Percentiles rank a stretch among this genome's conserved stretches.
Evolutionary conservation across 2,113 vertebrate species (phyloP).

Genomic region (Serilophus lunatus): DNA sequence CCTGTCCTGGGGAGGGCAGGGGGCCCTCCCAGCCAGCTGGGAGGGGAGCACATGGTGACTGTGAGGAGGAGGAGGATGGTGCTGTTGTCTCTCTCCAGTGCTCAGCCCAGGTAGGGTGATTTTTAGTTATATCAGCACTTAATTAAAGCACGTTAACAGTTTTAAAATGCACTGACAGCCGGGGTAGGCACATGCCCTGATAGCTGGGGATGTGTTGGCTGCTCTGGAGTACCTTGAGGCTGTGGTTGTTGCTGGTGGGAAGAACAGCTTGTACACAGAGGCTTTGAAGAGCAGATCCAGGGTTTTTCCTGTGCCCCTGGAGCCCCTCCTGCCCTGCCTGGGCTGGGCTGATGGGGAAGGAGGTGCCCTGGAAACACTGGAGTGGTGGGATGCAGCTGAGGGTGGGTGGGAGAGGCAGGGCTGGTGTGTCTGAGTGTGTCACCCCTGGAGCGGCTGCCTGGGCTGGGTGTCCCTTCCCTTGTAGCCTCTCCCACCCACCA

Average conservation of each 20-base stretch:
- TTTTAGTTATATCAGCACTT: background rate
- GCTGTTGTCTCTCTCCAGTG: background rate
- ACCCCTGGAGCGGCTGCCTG: background rate
- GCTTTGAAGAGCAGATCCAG: background rate
- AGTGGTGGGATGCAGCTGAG: background rate
- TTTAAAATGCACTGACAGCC: background rate
- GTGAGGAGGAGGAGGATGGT: background rate
- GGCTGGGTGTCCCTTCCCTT: background rate
- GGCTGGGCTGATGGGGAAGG: background rate
- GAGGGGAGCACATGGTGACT: fast-evolving
- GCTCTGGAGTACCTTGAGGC: background rate
- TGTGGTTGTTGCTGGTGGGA: background rate
- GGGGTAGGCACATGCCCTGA: background rate
- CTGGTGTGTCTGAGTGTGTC: background rate
- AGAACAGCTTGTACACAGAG: background rate
- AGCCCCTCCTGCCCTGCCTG: background rate
- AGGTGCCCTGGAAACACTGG: background rate
- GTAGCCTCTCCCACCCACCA: background rate
- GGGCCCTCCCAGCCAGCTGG: fast-evolving
- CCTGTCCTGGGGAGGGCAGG: background rate
- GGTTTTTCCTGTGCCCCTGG: background rate
- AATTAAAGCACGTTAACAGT: background rate
- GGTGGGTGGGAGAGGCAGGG: background rate
- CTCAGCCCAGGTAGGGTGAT: fast-evolving
- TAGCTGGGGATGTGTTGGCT: fast-evolving